phyloP scores from a whole-genome alignment of 2,113 vertebrate genomes.

The Leuciscus idus region DNA sequence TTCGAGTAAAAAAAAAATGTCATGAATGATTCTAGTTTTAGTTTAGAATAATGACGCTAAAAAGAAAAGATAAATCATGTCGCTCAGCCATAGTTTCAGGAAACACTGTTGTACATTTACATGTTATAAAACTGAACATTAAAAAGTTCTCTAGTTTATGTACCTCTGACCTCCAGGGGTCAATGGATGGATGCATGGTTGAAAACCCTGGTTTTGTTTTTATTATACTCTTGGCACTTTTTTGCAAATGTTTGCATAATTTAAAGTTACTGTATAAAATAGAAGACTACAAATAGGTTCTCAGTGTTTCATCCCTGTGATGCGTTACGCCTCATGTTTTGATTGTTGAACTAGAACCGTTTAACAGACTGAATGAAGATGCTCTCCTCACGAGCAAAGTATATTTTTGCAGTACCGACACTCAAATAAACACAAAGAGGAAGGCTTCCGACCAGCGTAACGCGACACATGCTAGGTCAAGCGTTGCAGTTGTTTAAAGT shows the following conservation, averaged over 20 bases:
- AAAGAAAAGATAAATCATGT: not conserved
- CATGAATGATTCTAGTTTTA: not conserved
- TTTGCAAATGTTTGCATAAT: not conserved
- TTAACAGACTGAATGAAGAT: constrained; percentile 29
- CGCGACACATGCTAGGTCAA: constrained; percentile 7
- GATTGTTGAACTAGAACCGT: not conserved
- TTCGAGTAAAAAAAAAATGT: too few species aligned
- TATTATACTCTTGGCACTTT: not conserved
- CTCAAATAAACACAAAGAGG: constrained; percentile 53
- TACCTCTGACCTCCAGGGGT: not conserved
- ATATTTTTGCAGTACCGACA: constrained; percentile 37
- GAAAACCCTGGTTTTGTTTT: not conserved
- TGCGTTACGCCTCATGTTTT: not conserved
- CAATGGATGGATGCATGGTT: not conserved
- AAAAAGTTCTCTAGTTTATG: not conserved
- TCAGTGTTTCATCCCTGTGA: not conserved
- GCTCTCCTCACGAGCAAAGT: not conserved
- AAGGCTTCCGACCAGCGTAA: constrained; percentile 33
- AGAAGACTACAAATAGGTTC: not conserved
- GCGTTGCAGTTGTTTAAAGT: constrained; percentile 47
- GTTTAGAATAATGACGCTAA: not conserved
- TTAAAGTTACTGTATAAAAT: not conserved
- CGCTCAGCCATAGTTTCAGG: not conserved
- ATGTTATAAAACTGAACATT: not conserved
- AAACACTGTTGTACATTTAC: not conserved